These are phyloP conservation scores for Ypsolopha scabrella DNA, from an alignment of 2,888 invertebrate genomes.

Conservation along the genomic window DNA sequence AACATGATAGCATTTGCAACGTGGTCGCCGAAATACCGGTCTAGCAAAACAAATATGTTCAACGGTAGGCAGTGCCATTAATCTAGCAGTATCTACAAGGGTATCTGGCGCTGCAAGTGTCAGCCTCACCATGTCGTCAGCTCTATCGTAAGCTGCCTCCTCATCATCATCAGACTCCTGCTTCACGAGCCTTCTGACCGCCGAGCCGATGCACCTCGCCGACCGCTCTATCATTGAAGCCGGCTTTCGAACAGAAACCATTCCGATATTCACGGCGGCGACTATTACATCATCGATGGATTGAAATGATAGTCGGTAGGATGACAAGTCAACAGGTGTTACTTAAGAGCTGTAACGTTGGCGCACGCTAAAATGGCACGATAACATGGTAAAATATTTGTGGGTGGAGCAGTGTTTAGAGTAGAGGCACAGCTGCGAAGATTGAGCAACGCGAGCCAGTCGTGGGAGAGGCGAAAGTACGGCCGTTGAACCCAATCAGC, in stretches of 20 bases:
- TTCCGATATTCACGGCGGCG: background rate
- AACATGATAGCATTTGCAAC: too few relatives aligned
- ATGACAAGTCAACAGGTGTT: background rate
- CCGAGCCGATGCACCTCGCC: slow-evolving; percentile 57
- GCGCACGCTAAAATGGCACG: slow-evolving; percentile 14
- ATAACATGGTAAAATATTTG: background rate
- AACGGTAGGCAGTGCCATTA: too few relatives aligned
- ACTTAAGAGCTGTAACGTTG: slow-evolving; percentile 1
- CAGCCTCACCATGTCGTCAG: slow-evolving; percentile 78
- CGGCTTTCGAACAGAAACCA: slow-evolving; percentile 52
- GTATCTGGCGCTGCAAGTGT: slow-evolving; percentile 8
- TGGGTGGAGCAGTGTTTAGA: slow-evolving; percentile 28
- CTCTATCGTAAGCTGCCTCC: slow-evolving; percentile 72
- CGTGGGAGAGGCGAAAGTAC: slow-evolving; percentile 66
- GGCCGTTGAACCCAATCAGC: slow-evolving; percentile 64
- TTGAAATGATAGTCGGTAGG: too few relatives aligned
- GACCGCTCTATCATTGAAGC: slow-evolving; percentile 72
- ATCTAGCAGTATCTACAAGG: background rate
- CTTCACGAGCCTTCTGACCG: slow-evolving; percentile 65
- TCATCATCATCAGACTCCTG: slow-evolving; percentile 44
- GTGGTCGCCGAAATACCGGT: too few relatives aligned
- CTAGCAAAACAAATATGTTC: too few relatives aligned
- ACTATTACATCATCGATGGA: background rate
- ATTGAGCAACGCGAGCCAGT: slow-evolving; percentile 47
- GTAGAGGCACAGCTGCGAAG: slow-evolving; percentile 27